These are phyloP conservation scores for Barbus barbus DNA, from an alignment of 2,113 vertebrate genomes.

Conservation along the genomic window DNA sequence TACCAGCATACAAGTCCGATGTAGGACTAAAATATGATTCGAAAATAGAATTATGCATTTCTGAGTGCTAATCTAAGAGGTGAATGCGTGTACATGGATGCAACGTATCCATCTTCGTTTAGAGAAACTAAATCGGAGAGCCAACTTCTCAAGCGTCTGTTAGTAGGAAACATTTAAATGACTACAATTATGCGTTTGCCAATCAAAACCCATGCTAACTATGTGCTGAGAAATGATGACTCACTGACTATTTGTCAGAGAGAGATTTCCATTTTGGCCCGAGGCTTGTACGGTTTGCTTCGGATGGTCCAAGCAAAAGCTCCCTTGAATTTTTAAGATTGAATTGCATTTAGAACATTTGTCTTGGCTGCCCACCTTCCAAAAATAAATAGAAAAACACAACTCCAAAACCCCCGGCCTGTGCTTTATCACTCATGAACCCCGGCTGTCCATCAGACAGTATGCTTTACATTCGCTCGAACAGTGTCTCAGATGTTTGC, in stretches of 20 bases:
- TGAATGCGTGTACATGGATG: neutral
- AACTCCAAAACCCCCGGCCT: constrained; percentile 32
- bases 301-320: constrained; percentile 49
- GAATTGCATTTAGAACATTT: constrained; percentile 48
- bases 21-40: neutral
- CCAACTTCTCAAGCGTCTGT: constrained; percentile 15
- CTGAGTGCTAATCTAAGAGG: neutral
- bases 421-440: constrained; percentile 50
- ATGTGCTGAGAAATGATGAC: constrained; percentile 50
- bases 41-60: constrained; percentile 12
- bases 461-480: constrained; percentile 23
- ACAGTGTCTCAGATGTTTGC: constrained; percentile 21
- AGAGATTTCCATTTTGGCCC: constrained; percentile 42
- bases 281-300: neutral
- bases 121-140: constrained; percentile 2
- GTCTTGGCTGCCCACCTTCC: constrained; percentile 45
- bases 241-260: constrained; percentile 37
- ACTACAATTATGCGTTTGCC: constrained; percentile 32
- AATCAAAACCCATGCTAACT: constrained; percentile 39
- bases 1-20: neutral
- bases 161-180: constrained; percentile 38
- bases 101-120: constrained; percentile 6
- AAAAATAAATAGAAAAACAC: constrained; percentile 40
- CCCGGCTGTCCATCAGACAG: constrained; percentile 21
- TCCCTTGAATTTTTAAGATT: constrained; percentile 47